Evolutionary conservation across 2,888 invertebrate genomes (phyloP).

Genomic region (Anthrax anthrax): DNA sequence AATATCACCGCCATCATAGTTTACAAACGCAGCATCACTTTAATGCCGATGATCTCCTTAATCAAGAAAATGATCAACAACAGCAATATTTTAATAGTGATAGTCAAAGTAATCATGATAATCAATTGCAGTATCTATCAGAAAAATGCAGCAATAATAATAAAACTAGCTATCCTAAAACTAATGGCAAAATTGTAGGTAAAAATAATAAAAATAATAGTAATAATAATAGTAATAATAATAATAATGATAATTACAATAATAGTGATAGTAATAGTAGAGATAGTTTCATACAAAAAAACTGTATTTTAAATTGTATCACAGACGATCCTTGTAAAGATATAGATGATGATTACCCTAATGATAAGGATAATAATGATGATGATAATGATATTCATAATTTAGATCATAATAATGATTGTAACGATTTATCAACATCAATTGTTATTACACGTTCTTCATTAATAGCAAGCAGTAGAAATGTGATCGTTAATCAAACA

Average conservation of each 20-base stretch:
- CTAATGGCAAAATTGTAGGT: no score
- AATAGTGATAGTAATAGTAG: neutral
- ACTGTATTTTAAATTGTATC: neutral
- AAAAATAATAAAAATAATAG: neutral
- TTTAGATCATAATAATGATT: neutral
- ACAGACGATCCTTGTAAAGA: neutral
- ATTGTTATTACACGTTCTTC: neutral
- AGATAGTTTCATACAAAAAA: neutral
- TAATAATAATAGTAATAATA: constrained; percentile 9
- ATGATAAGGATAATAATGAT: constrained; percentile 4
- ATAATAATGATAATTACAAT: constrained; percentile 2
- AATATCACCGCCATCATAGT: neutral
- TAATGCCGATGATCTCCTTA: neutral
- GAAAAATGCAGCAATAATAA: no score
- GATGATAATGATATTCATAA: constrained; percentile 5
- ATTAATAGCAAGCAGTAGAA: constrained; percentile 1
- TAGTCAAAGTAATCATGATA: constrained; percentile 8
- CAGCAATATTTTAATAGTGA: constrained; percentile 9
- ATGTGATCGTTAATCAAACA: constrained; percentile 5
- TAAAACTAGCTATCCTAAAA: no score
- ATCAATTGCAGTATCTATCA: neutral
- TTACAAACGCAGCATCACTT: constrained; percentile 7
- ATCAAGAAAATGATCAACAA: constrained; percentile 3
- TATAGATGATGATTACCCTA: constrained; percentile 1
- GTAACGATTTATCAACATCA: neutral